Base-by-base conservation (phyloP, 2,888 invertebrate species). In the Platypus cylindrus region DNA sequence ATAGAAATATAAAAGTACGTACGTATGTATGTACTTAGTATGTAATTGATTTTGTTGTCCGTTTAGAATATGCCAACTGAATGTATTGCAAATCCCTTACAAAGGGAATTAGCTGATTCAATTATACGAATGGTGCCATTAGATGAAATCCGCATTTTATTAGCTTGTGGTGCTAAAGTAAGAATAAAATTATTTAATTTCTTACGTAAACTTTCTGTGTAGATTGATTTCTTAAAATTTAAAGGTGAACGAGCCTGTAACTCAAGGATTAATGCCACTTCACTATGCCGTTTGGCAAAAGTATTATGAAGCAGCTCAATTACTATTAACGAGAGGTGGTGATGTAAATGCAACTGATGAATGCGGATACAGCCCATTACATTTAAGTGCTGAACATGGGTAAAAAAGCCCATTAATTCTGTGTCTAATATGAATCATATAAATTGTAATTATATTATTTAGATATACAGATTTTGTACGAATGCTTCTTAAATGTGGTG, bases 231-330 rank as follows among this genome's bases (percentile, higher is more conserved):
- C 7, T 27, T 27, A 7, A 14, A 11, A 5, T 16, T 15, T 24
- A 1, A 42, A 72, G 65, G 71, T 78, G 14, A 78, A 80, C 54
- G 82, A 79, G 47, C 73, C 81, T 15, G 85, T 89, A 17, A 82
- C 82, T 1, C 83, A 86, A 58, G 91, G 91, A 2, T 68, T 93
- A 29, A 73, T 82, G 37, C 90, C 91, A 0, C 64, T 93, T 20
- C 93, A 93, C 64, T 93, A 93, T 63, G 91, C 91, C 1, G 84
- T 89, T 44, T 90, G 87, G 78, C 84, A 86, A 56, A 72, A 84
- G 17, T 74, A 80, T 56, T 66, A 73, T 45, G 85, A 85, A 48
- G 87, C 87, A 0, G 81, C 84, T 0, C 73, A 79, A 34, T 65
- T 90, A 33, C 65, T 91, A 30, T 64, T 91, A 25, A 83, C 85